phyloP scores from a whole-genome alignment of 2,797 vertebrate genomes.

The Mycteria americana region DNA sequence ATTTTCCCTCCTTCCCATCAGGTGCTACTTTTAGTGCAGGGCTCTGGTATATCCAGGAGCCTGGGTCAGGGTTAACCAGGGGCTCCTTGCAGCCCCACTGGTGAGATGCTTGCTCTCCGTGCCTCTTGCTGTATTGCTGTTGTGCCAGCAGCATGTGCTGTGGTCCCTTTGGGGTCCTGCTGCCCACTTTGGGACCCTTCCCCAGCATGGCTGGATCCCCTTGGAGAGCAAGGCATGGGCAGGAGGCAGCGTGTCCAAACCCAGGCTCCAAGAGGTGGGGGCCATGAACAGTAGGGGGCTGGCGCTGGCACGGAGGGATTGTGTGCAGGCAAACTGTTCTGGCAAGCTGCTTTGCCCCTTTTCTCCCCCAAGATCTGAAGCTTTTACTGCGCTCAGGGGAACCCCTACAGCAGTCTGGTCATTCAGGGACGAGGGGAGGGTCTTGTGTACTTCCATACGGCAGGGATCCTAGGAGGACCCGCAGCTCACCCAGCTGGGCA shows the following conservation, averaged over 20 bases:
- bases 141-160: fast-evolving
- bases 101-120: neutral
- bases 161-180: neutral
- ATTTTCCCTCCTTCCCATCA: constrained; percentile 53
- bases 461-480: neutral
- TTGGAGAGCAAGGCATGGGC: neutral
- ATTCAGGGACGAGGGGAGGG: neutral
- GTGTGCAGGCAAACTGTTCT: neutral
- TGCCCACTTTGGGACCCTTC: neutral
- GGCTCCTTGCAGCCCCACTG: neutral
- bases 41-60: neutral
- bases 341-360: neutral
- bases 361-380: neutral
- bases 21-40: constrained; percentile 27
- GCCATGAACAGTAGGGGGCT: too few species aligned
- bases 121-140: neutral
- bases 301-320: neutral
- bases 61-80: neutral
- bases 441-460: neutral
- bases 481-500: neutral
- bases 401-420: neutral
- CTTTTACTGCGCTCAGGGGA: neutral
- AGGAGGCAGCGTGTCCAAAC: neutral
- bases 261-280: neutral
- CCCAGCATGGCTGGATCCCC: fast-evolving